Evolutionary conservation across 2,888 invertebrate genomes (phyloP).

Genomic region (Therioaphis trifolii): DNA sequence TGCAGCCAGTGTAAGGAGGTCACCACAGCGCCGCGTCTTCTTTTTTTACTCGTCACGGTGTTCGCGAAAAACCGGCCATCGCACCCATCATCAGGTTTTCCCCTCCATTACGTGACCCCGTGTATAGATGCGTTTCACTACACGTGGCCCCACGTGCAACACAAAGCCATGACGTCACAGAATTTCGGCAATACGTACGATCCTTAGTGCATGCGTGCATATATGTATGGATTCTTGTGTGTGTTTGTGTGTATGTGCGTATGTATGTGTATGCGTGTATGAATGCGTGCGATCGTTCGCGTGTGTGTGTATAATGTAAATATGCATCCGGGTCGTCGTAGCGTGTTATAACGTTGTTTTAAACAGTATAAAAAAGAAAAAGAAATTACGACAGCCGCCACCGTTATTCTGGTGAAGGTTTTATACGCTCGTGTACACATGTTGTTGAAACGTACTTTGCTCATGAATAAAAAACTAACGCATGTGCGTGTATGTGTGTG

Average conservation of each 20-base stretch:
- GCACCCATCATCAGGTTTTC: constrained; percentile 49
- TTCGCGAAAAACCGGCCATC: constrained; percentile 58
- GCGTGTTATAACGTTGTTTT: no score
- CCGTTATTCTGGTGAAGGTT: no score
- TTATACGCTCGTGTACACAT: no score
- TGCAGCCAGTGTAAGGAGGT: constrained; percentile 36
- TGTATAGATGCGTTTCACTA: constrained; percentile 55
- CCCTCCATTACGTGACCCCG: background rate
- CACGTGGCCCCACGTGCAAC: constrained; percentile 65
- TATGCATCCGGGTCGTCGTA: no score
- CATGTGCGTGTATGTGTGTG: background rate
- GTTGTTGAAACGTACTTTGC: no score
- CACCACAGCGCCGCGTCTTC: constrained; percentile 26
- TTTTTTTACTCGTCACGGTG: constrained; percentile 56
- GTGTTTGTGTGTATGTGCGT: background rate
- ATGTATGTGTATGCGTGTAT: constrained; percentile 2
- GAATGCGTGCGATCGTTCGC: background rate
- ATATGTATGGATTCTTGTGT: background rate
- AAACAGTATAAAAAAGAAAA: no score
- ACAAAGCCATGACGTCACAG: constrained; percentile 63
- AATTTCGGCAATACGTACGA: constrained; percentile 59
- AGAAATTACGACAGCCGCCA: no score
- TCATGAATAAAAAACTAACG: no score
- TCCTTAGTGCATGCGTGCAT: background rate
- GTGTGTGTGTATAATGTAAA: no score